Conservation (phyloP, 2,113 vertebrate species). For the Cyprinodon tularosa region DNA sequence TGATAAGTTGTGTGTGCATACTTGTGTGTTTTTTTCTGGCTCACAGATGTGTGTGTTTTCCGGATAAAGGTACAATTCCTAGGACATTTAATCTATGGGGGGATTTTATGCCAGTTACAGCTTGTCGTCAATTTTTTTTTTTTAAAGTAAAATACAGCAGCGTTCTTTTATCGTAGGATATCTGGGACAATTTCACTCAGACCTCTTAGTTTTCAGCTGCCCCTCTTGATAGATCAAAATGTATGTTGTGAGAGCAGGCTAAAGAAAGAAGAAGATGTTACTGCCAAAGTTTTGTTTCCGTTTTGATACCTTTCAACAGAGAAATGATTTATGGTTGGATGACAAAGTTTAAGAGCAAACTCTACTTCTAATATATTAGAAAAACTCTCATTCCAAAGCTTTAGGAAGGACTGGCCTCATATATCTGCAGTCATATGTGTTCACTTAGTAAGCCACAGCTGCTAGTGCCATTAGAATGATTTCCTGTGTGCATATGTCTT, state of each 20-base stretch:
- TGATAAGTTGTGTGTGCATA: slow-evolving; percentile 33
- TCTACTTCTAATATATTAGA: slow-evolving; percentile 33
- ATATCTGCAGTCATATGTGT: slow-evolving; percentile 74
- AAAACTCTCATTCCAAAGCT: slow-evolving; percentile 66
- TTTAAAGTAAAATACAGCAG: slow-evolving; percentile 74
- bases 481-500: slow-evolving; percentile 65
- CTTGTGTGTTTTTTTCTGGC: slow-evolving; percentile 13
- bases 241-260: slow-evolving; percentile 4
- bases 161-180: slow-evolving; percentile 68
- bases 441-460: slow-evolving; percentile 79
- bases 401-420: slow-evolving; percentile 58
- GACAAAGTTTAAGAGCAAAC: slow-evolving; percentile 28
- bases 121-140: slow-evolving; percentile 82
- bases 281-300: slow-evolving; percentile 26
- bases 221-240: slow-evolving; percentile 44
- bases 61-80: slow-evolving; percentile 69
- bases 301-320: slow-evolving; percentile 33
- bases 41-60: slow-evolving; percentile 54
- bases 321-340: slow-evolving; percentile 30
- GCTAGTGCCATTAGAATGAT: slow-evolving; percentile 76
- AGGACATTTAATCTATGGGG: slow-evolving; percentile 81
- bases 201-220: slow-evolving; percentile 55
- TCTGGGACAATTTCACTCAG: slow-evolving; percentile 60
- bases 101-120: slow-evolving; percentile 83
- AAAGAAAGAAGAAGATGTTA: slow-evolving; percentile 11